Base-by-base conservation (phyloP, 1,140 invertebrate species). In the Temnothorax curvispinosus region DNA sequence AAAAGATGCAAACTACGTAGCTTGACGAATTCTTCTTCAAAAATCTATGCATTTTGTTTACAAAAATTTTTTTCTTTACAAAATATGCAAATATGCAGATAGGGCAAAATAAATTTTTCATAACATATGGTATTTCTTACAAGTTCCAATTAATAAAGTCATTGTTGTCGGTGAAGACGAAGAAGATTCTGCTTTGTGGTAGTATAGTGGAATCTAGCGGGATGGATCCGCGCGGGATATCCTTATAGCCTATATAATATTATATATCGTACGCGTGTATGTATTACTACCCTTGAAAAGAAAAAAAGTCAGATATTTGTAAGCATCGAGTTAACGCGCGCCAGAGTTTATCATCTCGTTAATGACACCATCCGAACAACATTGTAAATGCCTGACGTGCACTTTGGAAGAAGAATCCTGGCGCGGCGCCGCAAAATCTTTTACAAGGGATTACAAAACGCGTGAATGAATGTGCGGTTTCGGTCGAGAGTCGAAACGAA, bases 391-490 rank as follows among this genome's bases (percentile, higher is more conserved):
- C 13, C 21, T 50, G 41, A 77, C 15, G 35, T 8, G 8, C 15
- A 15, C 6, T 18, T 69, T 69, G 38, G 41, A 21, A 9, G 8
- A 50, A 44, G 50, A 35, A 71, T 58, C 21, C 13, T 7, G 32
- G 7, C 41, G 11, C 18, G 44, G n/a, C 9, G 21, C 18, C 47
- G 80, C 41, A 38, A 44, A 27, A 65, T 74, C 77, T 84, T 50
- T 74, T 47, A 47, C 67, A 9, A 56, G 18, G 38, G 27, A 38
- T 75, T 84, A 74, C 80, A 62, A 75, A 74, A 62, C 13, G 35
- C 13, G 7, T 13, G n/a, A 50, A 62, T 13, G 8, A 74, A 32
- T 32, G 41, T 32, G 67, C 54, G 80, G 44, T 84, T 50, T 62
- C 13, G 9, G 4, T 11, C 32, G 64, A 38, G 38, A 27, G 27